A percentile compares a stretch with the other conserved stretches of the same genome.
phyloP scores from a whole-genome alignment of 92 coral and sea anemone species.

The Pocillopora grandis region DNA sequence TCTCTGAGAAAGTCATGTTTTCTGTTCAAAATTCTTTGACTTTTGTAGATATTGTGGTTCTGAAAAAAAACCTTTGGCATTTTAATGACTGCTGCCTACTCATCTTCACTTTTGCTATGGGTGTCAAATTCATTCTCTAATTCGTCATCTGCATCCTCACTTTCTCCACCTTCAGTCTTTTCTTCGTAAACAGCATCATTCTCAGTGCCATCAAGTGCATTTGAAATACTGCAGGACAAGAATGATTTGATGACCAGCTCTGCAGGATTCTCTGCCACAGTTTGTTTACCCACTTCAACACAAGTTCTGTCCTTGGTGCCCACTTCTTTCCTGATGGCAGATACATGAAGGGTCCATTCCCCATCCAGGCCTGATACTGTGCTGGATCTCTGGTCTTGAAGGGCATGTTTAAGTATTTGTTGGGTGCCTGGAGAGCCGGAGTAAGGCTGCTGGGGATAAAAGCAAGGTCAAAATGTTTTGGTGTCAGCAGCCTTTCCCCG shows the following conservation, averaged over 20 bases:
- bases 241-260: conserved; percentile 16
- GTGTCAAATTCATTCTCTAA: conserved; percentile 17
- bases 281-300: conserved; percentile 37
- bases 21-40: conserved; percentile 3
- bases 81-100: background rate
- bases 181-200: conserved; percentile 23
- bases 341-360: conserved; percentile 25
- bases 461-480: conserved; percentile 3
- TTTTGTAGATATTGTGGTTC: conserved; percentile 19
- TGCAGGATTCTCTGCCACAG: conserved; percentile 37
- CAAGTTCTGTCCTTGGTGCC: conserved; percentile 33
- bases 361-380: conserved; percentile 29
- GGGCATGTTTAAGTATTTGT: background rate
- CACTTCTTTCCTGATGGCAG: conserved; percentile 18
- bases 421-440: conserved; percentile 5
- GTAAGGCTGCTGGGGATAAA: conserved; percentile 4
- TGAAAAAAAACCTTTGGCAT: conserved; percentile 5
- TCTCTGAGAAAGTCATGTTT: conserved; percentile 1
- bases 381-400: conserved; percentile 3
- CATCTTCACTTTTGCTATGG: conserved; percentile 17
- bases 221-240: conserved; percentile 40
- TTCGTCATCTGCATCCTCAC: conserved; percentile 2
- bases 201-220: conserved; percentile 32
- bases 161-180: background rate
- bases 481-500: too few species aligned